Evolutionary conservation across 1,140 invertebrate genomes (phyloP), one percentile per base, ranked within the genome.

Genomic region (Mycetomoellerius zeteki): DNA sequence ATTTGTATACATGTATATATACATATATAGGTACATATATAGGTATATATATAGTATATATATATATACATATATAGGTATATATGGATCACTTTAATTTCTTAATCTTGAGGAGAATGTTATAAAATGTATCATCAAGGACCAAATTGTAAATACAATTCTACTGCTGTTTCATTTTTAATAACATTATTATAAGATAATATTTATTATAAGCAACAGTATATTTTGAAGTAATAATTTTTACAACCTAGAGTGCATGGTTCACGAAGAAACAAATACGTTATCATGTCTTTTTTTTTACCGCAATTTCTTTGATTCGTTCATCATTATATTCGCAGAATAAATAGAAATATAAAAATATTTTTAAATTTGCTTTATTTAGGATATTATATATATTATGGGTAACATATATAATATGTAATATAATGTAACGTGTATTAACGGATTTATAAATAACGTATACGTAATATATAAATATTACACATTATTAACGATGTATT

Each of bases 91-190:
- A n/a, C 37, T 7, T 60, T 73, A 27, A 33, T 24, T 43, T 16
- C 27, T 1, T 6, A 73, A 30, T 27, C 50, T 50, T n/a, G 30
- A 67, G 8, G 30, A 43, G 21, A 21, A 10, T 24, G 62, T 33
- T 64, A 33, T 12, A 19, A 21, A 65, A 24, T 37, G 7, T 21
- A 16, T 30, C 16, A 54, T 52, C n/a, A 21, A 7, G 52, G 12
- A 80, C 54, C 47, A 12, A 56, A 56, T 54, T 33, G 33, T 65
- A 71, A 71, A 62, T 43, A 19, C 21, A 27, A 67, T 30, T 65
- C 30, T 7, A 19, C 0, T 19, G 16, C 16, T 64, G 16, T 52
- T 8, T 10, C 21, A 4, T 4, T 54, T 3, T 71, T 16, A 24
- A 21, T 65, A 69, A 69, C 47, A 73, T 30, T 21, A 27, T 76